Evolutionary conservation across 2,797 vertebrate genomes (phyloP).

Genomic region (Falco peregrinus): DNA sequence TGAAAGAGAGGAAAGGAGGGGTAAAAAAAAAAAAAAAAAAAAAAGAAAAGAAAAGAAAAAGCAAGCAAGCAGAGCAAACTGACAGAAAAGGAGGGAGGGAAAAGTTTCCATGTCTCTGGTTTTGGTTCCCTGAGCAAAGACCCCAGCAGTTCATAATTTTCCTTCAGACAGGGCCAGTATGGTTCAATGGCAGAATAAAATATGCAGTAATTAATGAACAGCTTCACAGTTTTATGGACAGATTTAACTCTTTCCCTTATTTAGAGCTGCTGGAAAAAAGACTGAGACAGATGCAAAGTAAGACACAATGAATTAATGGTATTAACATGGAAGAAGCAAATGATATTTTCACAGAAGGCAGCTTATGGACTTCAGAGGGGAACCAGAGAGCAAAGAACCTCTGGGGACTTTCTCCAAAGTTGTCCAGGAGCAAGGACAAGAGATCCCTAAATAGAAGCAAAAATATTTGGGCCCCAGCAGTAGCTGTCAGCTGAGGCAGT

Average conservation of each 20-base stretch:
- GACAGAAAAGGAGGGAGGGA: background rate
- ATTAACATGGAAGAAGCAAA: background rate
- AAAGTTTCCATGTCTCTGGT: background rate
- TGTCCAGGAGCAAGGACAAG: background rate
- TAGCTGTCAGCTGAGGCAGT: background rate
- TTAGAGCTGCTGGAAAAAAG: background rate
- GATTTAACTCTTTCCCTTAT: conserved; percentile 15
- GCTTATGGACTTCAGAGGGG: background rate
- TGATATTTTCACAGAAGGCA: background rate
- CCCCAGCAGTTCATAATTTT: conserved; percentile 3
- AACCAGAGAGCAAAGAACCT: background rate
- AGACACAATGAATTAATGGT: background rate
- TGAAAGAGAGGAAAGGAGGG: background rate
- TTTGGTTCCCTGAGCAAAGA: conserved; percentile 1
- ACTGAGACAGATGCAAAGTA: background rate
- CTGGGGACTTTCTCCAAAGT: background rate
- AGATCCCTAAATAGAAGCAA: background rate
- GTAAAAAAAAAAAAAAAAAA: background rate
- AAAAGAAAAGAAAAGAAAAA: background rate
- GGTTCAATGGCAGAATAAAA: conserved; percentile 24
- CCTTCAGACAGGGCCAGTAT: conserved; percentile 12
- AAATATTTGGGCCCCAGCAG: background rate
- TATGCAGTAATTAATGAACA: conserved; percentile 53
- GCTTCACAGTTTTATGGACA: conserved; percentile 12
- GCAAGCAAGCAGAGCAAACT: background rate